Conservation (phyloP, 2,888 invertebrate genomes). For the Marronus borbonicus region DNA sequence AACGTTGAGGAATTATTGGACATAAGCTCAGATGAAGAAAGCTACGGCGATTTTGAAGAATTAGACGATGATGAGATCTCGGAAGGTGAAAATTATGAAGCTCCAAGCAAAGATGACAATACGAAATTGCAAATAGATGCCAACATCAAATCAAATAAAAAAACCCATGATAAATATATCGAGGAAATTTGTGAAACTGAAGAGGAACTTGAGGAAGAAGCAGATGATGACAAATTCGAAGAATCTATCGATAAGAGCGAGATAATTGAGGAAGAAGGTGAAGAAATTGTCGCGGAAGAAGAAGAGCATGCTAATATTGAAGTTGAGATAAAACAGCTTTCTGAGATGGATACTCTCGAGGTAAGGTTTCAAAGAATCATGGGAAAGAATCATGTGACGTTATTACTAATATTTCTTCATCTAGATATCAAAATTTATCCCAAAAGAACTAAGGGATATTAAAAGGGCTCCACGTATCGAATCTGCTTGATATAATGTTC, state of each 20-base stretch:
- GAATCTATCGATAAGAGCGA: constrained; percentile 56
- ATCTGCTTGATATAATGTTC: too few relatives aligned
- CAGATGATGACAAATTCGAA: constrained; percentile 52
- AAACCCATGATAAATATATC: constrained; percentile 54
- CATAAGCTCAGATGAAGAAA: constrained; percentile 63
- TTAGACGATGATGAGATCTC: constrained; percentile 68
- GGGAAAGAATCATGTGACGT: constrained; percentile 27
- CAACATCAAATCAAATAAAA: constrained; percentile 51
- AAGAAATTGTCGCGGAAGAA: constrained; percentile 54
- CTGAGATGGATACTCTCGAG: constrained; percentile 66
- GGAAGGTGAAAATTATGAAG: constrained; percentile 66
- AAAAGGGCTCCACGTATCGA: too few relatives aligned
- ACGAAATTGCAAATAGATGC: constrained; percentile 48
- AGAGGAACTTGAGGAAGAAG: constrained; percentile 56
- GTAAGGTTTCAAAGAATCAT: constrained; percentile 59
- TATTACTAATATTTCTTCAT: constrained; percentile 24
- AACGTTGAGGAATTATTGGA: constrained; percentile 68
- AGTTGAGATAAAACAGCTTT: constrained; percentile 64
- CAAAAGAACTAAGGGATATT: too few relatives aligned
- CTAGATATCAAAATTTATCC: too few relatives aligned
- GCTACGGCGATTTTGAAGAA: constrained; percentile 65
- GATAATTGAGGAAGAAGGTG: constrained; percentile 58
- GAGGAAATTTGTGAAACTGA: constrained; percentile 66
- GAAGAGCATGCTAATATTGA: constrained; percentile 50
- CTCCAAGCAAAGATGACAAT: constrained; percentile 60